These are phyloP conservation scores for Hedychridium roseum DNA, from an alignment of 2,888 invertebrate genomes.

Conservation along the genomic window DNA sequence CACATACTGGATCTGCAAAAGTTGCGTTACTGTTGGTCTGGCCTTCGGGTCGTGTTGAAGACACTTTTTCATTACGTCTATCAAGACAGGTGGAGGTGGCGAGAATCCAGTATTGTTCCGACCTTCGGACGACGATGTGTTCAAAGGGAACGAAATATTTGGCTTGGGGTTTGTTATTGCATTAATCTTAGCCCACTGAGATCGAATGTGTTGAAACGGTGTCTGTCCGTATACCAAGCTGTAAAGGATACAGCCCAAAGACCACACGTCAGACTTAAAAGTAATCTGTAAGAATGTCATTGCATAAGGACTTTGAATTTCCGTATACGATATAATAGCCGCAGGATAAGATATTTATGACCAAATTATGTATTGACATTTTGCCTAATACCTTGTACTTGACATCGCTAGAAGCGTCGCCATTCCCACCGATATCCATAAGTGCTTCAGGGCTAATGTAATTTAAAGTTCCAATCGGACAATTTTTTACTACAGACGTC, in stretches of 20 bases:
- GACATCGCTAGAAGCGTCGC: conserved; percentile 57
- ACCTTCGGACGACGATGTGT: conserved; percentile 10
- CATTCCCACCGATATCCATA: conserved; percentile 67
- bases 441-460: conserved; percentile 97
- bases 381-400: conserved; percentile 54
- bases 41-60: conserved; percentile 76
- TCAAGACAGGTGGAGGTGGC: conserved; percentile 69
- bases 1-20: conserved; percentile 69
- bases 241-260: conserved; percentile 95
- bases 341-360: neutral
- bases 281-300: conserved; percentile 72
- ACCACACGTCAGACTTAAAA: conserved; percentile 96
- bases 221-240: conserved; percentile 88
- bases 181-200: conserved; percentile 76
- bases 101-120: conserved; percentile 46
- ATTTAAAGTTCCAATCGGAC: conserved; percentile 88
- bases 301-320: conserved; percentile 5
- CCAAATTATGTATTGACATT: no score
- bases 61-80: conserved; percentile 76
- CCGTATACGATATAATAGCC: conserved; percentile 16
- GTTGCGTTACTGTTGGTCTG: conserved; percentile 78
- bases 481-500: conserved; percentile 86
- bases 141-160: conserved; percentile 75
- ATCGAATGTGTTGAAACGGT: conserved; percentile 86
- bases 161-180: conserved; percentile 80